Conservation (phyloP, 1,140 invertebrate species). For the Gryllus bimaculatus region DNA sequence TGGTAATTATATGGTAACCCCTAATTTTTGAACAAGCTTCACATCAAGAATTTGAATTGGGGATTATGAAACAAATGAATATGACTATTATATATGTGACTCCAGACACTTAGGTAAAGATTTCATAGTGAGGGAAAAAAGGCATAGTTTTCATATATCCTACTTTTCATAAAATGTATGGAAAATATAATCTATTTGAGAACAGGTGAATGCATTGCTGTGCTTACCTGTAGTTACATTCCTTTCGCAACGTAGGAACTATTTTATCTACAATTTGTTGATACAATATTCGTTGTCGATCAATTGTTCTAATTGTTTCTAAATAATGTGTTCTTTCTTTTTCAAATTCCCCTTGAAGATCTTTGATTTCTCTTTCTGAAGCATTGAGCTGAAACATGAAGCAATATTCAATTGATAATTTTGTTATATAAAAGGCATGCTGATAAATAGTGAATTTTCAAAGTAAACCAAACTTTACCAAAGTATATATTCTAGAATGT, state of each 20-base stretch:
- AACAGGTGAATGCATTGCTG: too few species aligned
- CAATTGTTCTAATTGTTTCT: constrained; percentile 71
- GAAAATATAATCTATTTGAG: constrained; percentile 8
- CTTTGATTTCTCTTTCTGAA: constrained; percentile 62
- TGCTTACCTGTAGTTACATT: constrained; percentile 60
- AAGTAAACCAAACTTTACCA: background rate
- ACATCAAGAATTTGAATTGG: too few species aligned
- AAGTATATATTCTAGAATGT: background rate
- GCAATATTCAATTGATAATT: background rate
- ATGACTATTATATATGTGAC: too few species aligned
- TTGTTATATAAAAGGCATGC: background rate
- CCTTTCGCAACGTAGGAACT: constrained; percentile 57
- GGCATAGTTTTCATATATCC: background rate
- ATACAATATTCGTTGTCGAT: constrained; percentile 59
- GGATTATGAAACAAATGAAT: too few species aligned
- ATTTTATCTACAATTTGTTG: constrained; percentile 61
- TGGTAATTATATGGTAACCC: too few species aligned
- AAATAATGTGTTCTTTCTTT: constrained; percentile 73
- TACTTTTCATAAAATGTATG: constrained; percentile 9
- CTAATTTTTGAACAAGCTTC: too few species aligned
- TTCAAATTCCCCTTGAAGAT: constrained; percentile 78
- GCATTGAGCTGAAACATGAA: constrained; percentile 39
- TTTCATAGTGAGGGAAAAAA: too few species aligned
- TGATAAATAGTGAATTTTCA: background rate
- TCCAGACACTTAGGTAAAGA: too few species aligned